These are phyloP conservation scores for Tapera naevia DNA, from an alignment of 2,797 vertebrate genomes.

Conservation along the genomic window DNA sequence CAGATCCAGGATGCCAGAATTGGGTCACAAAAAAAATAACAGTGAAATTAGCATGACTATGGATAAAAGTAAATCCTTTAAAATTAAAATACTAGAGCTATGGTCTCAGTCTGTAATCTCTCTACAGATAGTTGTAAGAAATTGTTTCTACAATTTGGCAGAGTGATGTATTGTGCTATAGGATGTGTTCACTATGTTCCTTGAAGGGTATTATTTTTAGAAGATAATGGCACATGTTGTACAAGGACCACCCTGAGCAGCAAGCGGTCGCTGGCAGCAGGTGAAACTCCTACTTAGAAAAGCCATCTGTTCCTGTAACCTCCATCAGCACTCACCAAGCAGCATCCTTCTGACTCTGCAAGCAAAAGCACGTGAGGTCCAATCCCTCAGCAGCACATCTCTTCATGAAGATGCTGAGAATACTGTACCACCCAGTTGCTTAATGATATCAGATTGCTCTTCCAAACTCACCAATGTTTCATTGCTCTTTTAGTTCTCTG, in stretches of 20 bases:
- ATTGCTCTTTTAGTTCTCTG: not conserved
- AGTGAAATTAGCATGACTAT: not conserved
- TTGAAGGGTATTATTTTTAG: conserved; percentile 26
- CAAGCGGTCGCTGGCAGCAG: conserved; percentile 44
- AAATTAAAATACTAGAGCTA: not conserved
- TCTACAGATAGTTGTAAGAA: not conserved
- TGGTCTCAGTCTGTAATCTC: not conserved
- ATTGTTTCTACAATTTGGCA: not conserved
- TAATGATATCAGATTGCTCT: not conserved
- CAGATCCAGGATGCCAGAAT: not conserved
- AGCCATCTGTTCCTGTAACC: conserved; percentile 40
- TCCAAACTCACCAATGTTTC: not conserved
- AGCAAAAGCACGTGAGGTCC: not conserved
- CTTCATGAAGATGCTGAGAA: not conserved
- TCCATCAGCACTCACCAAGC: conserved; percentile 1
- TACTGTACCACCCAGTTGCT: not conserved
- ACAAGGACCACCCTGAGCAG: conserved; percentile 28
- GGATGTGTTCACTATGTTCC: not conserved
- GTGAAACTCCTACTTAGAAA: conserved; percentile 23
- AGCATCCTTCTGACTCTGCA: not conserved
- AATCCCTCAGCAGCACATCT: not conserved
- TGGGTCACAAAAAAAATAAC: not conserved
- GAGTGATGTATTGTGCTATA: rapidly evolving
- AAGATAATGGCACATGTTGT: not conserved
- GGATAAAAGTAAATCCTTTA: not conserved